Evolutionary conservation across 2,797 vertebrate species (phyloP).

Genomic region (Helarctos malayanus): DNA sequence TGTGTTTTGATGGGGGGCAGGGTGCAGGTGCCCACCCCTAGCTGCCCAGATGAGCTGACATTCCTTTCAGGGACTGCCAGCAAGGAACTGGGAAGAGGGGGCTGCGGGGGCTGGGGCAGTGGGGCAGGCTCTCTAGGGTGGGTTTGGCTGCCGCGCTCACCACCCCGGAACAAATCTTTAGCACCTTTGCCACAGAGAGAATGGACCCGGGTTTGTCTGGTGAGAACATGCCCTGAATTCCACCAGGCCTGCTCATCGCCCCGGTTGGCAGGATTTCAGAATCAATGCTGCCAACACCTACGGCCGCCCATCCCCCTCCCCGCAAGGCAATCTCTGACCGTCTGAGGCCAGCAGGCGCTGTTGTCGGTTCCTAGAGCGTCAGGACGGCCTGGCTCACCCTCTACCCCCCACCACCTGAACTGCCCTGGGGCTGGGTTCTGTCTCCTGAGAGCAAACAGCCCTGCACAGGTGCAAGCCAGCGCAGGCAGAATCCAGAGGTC

Average conservation of each 20-base stretch:
- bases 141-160: not conserved
- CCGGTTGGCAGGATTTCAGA: not conserved
- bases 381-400: not conserved
- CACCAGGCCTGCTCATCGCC: not conserved
- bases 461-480: too few relatives aligned
- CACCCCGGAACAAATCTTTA: not conserved
- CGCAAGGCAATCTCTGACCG: not conserved
- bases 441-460: not conserved
- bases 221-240: conserved; percentile 23
- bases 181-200: not conserved
- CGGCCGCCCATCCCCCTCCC: not conserved
- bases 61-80: not conserved
- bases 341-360: not conserved
- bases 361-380: not conserved
- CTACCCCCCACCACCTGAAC: fast-evolving
- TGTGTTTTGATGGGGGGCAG: too few relatives aligned
- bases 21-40: not conserved
- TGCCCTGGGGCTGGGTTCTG: not conserved
- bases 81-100: not conserved
- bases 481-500: not conserved
- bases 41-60: not conserved
- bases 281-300: not conserved
- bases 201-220: not conserved
- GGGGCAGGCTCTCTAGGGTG: not conserved
- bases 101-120: too few relatives aligned